These are phyloP conservation scores for Ectropis grisescens DNA, from an alignment of 1,140 invertebrate genomes.

Conservation along the genomic window DNA sequence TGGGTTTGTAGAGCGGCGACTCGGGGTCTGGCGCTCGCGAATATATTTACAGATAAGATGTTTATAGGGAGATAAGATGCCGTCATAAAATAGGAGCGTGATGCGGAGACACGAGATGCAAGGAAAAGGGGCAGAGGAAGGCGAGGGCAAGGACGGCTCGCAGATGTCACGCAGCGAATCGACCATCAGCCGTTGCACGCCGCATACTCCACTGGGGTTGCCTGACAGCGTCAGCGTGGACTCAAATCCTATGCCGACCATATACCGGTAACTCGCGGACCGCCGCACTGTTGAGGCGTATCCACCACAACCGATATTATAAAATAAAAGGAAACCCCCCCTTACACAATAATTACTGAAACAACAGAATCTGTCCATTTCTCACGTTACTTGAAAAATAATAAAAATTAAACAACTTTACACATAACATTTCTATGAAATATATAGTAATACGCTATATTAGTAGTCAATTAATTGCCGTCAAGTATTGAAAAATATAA, in stretches of 20 bases:
- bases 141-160: constrained; percentile 40
- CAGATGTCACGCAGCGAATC: constrained; percentile 60
- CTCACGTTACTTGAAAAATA: too few species aligned
- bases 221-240: constrained; percentile 83
- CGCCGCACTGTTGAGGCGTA: constrained; percentile 12
- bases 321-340: too few species aligned
- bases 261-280: constrained; percentile 79
- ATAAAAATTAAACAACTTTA: too few species aligned
- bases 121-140: constrained; percentile 30
- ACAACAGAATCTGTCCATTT: too few species aligned
- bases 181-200: constrained; percentile 53
- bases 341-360: too few species aligned
- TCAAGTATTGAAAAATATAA: too few species aligned
- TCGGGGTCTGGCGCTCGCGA: constrained; percentile 32
- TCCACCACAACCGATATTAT: too few species aligned
- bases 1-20: constrained; percentile 29
- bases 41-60: constrained; percentile 54
- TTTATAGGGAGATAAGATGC: constrained; percentile 57
- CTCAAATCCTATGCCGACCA: constrained; percentile 83
- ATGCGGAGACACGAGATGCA: constrained; percentile 60
- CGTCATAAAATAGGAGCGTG: constrained; percentile 49
- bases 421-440: too few species aligned
- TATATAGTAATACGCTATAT: too few species aligned
- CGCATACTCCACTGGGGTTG: constrained; percentile 51
- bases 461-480: too few species aligned